A percentile compares a stretch with the other conserved stretches of the same genome.
phyloP scores from a whole-genome alignment of 2,113 vertebrate genomes.

The Hirundichthys speculiger region DNA sequence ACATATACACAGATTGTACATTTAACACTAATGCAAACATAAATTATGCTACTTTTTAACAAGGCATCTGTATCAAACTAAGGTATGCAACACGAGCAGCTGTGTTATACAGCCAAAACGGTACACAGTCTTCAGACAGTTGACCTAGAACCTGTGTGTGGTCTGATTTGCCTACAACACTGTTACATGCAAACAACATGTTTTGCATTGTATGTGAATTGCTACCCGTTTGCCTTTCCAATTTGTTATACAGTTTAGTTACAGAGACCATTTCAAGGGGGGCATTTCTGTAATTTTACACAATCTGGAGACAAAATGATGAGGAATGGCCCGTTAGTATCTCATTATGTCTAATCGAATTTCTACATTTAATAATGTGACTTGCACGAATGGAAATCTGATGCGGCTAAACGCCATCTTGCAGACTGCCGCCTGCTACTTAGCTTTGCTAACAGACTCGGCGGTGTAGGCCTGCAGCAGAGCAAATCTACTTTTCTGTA shows the following conservation, averaged over 20 bases:
- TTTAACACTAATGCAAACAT: not conserved
- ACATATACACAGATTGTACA: too few relatives aligned
- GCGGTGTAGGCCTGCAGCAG: constrained; percentile 62
- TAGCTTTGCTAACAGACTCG: constrained; percentile 64
- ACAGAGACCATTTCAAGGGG: not conserved
- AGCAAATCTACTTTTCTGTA: constrained; percentile 34
- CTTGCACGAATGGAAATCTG: constrained; percentile 58
- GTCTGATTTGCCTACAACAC: constrained; percentile 70
- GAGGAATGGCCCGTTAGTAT: not conserved
- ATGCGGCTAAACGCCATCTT: constrained; percentile 80
- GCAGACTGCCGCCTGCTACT: constrained; percentile 68
- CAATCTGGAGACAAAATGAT: not conserved
- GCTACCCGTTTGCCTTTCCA: constrained; percentile 17
- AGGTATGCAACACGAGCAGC: too few relatives aligned
- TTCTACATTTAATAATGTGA: constrained; percentile 26
- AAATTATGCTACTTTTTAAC: not conserved
- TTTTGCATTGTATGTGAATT: constrained; percentile 74
- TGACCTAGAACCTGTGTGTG: constrained; percentile 44
- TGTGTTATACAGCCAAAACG: constrained; percentile 9
- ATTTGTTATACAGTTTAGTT: constrained; percentile 1
- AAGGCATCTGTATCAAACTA: too few relatives aligned
- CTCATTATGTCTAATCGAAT: not conserved
- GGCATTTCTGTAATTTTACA: not conserved
- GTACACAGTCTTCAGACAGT: constrained; percentile 22
- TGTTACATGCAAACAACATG: constrained; percentile 23